Evolutionary conservation across 2,797 vertebrate genomes (phyloP).

Genomic region (Lacerta agilis): DNA sequence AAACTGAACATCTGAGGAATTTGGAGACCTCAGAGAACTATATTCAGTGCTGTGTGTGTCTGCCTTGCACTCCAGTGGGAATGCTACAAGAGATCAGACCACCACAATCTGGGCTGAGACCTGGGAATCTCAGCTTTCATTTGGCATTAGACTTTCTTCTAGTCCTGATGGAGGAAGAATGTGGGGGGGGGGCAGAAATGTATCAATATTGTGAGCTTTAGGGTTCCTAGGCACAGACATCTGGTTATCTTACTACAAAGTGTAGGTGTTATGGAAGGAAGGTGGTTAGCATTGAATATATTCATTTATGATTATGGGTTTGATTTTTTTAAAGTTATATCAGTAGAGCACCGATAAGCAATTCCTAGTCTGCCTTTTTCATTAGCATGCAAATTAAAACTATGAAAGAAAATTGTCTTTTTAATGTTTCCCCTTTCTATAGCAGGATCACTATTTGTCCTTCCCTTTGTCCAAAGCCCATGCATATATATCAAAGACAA

Average conservation of each 20-base stretch:
- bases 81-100: background rate
- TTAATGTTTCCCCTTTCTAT: conserved; percentile 42
- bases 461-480: conserved; percentile 36
- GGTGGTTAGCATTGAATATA: background rate
- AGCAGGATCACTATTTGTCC: background rate
- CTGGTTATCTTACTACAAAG: background rate
- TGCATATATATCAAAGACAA: conserved; percentile 8
- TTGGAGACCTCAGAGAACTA: background rate
- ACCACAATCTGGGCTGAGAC: background rate
- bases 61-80: background rate
- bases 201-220: background rate
- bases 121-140: background rate
- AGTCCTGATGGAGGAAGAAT: background rate
- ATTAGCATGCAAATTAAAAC: conserved; percentile 49
- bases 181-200: background rate
- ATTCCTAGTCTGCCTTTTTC: conserved; percentile 15
- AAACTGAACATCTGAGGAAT: background rate
- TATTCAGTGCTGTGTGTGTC: no score
- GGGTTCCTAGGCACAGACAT: background rate
- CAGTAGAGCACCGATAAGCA: conserved; percentile 20
- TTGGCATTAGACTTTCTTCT: background rate
- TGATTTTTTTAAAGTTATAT: conserved; percentile 8
- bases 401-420: conserved; percentile 32
- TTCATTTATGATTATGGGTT: background rate
- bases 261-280: background rate